phyloP scores from a whole-genome alignment of 2,888 invertebrate species.

The Cyclophora punctaria region DNA sequence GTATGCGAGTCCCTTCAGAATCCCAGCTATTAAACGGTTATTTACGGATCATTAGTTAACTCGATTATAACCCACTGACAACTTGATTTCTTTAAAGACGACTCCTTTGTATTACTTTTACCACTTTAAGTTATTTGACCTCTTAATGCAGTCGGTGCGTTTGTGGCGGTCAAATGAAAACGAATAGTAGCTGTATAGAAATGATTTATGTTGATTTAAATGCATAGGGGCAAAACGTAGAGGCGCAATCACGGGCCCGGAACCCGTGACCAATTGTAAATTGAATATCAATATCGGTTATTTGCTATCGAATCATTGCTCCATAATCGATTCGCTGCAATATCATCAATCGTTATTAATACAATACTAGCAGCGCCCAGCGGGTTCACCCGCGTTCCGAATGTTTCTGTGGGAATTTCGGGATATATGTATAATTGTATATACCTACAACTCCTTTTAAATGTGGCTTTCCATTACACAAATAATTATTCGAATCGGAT shows the following conservation, averaged over 20 bases:
- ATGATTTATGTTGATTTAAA: slow-evolving; percentile 58
- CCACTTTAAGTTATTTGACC: slow-evolving; percentile 7
- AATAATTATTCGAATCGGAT: too few species aligned
- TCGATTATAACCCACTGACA: slow-evolving; percentile 13
- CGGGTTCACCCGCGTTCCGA: too few species aligned
- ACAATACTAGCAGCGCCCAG: too few species aligned
- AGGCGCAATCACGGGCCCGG: slow-evolving; percentile 41
- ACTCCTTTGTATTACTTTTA: neutral
- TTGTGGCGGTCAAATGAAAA: slow-evolving; percentile 9
- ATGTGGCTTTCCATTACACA: too few species aligned
- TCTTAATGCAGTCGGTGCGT: slow-evolving; percentile 7
- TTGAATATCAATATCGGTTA: slow-evolving; percentile 52
- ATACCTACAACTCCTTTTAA: too few species aligned
- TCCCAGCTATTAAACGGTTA: neutral
- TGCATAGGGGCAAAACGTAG: slow-evolving; percentile 36
- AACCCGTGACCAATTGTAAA: slow-evolving; percentile 56
- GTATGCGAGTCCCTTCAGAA: too few species aligned
- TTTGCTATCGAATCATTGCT: slow-evolving; percentile 47
- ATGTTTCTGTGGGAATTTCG: too few species aligned
- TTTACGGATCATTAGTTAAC: neutral
- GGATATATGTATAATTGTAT: too few species aligned
- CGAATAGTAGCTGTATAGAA: slow-evolving; percentile 16
- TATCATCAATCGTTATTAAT: slow-evolving; percentile 37
- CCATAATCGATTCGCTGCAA: slow-evolving; percentile 47
- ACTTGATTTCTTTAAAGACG: slow-evolving; percentile 22